Percentiles rank a stretch among this genome's conserved stretches.
phyloP scores from a whole-genome alignment of 1,140 invertebrate species.

The Brachionus angularis region DNA sequence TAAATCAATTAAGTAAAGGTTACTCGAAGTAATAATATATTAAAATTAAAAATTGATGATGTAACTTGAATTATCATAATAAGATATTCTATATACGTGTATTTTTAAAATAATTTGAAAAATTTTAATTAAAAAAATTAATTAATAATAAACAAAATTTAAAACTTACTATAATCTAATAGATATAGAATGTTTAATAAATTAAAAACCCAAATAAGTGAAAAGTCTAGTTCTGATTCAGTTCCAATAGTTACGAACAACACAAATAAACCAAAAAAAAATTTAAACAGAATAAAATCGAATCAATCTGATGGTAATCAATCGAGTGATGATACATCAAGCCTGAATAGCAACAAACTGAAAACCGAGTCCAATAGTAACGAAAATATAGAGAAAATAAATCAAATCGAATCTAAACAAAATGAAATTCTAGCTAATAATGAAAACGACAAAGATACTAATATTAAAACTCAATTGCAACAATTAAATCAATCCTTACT shows the following conservation, averaged over 20 bases:
- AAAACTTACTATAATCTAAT: too few relatives aligned
- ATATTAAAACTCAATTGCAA: background rate
- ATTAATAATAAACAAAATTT: too few relatives aligned
- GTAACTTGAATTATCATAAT: too few relatives aligned
- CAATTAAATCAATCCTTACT: constrained; percentile 24
- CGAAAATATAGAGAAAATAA: background rate
- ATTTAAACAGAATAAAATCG: background rate
- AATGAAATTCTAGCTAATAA: background rate
- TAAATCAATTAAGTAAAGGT: too few relatives aligned
- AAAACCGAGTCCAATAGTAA: background rate
- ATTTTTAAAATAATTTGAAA: too few relatives aligned
- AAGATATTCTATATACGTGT: too few relatives aligned
- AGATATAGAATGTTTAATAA: constrained; percentile 42
- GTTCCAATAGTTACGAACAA: background rate
- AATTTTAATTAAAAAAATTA: too few relatives aligned
- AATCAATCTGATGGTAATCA: constrained; percentile 13
- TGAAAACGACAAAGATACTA: background rate
- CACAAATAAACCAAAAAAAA: background rate
- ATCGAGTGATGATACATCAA: constrained; percentile 24
- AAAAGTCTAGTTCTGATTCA: background rate
- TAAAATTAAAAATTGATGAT: too few relatives aligned
- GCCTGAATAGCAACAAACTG: background rate
- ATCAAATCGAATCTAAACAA: background rate
- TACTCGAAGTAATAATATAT: too few relatives aligned
- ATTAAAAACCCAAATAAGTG: background rate